These are phyloP conservation scores for Drosophila mayri DNA, from an alignment of 1,140 invertebrate species.

Conservation along the genomic window DNA sequence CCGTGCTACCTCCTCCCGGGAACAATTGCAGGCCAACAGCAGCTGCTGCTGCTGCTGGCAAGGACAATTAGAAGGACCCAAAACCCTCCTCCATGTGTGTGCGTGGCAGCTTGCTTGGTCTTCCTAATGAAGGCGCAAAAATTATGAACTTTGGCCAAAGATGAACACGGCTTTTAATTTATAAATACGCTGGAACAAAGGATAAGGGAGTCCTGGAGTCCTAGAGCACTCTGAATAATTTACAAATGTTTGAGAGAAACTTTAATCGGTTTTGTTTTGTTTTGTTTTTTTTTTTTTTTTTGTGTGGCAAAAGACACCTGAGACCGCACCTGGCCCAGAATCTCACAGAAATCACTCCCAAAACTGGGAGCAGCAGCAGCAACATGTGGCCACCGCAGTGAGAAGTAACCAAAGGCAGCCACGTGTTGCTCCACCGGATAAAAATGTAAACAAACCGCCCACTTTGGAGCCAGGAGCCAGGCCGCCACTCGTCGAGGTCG, in stretches of 20 bases:
- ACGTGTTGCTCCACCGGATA: constrained; percentile 1
- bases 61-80: constrained; percentile 65
- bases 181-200: constrained; percentile 35
- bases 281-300: too few relatives aligned
- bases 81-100: constrained; percentile 16
- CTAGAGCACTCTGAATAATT: constrained; percentile 5
- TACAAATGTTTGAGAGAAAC: background rate
- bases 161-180: constrained; percentile 77
- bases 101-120: constrained; percentile 9
- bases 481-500: constrained; percentile 29
- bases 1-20: constrained; percentile 8
- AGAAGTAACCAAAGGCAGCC: background rate
- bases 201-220: background rate
- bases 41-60: constrained; percentile 54
- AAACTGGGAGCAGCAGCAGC: background rate
- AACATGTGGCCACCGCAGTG: constrained; percentile 10
- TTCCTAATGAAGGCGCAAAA: constrained; percentile 70
- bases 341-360: too few relatives aligned
- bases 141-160: constrained; percentile 74
- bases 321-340: background rate
- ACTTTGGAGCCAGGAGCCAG: constrained; percentile 6
- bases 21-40: constrained; percentile 27
- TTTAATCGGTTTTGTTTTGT: background rate
- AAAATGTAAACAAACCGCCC: constrained; percentile 71
- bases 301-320: background rate